Evolutionary conservation across 2,888 invertebrate genomes (phyloP).

Genomic region (Noctuana brunneofusca): DNA sequence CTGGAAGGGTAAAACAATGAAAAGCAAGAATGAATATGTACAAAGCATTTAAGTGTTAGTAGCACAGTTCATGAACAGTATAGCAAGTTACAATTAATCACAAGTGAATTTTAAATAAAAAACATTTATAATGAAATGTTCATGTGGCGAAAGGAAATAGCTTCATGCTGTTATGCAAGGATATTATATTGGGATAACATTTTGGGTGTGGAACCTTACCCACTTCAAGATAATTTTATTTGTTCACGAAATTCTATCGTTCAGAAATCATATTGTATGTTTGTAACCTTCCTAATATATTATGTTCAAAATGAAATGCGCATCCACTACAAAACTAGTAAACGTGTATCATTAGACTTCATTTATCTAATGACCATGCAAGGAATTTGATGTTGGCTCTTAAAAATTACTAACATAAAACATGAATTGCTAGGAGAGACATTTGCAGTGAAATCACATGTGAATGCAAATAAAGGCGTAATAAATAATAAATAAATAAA

Average conservation of each 20-base stretch:
- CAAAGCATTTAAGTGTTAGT: conserved; percentile 58
- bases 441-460: conserved; percentile 83
- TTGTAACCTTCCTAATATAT: conserved; percentile 2
- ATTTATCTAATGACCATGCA: conserved; percentile 58
- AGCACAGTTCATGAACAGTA: conserved; percentile 39
- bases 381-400: conserved; percentile 27
- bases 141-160: conserved; percentile 20
- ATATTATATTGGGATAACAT: conserved; percentile 1
- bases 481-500: conserved; percentile 79
- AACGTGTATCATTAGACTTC: conserved; percentile 53
- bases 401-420: conserved; percentile 46
- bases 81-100: conserved; percentile 6
- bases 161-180: conserved; percentile 16
- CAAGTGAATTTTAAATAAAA: background rate
- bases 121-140: background rate
- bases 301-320: conserved; percentile 72
- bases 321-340: conserved; percentile 55
- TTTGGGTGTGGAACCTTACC: background rate
- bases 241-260: conserved; percentile 3
- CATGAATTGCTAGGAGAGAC: conserved; percentile 76
- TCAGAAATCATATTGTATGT: conserved; percentile 6
- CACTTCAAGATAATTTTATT: background rate
- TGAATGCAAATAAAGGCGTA: conserved; percentile 78
- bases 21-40: conserved; percentile 63
- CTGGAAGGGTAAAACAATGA: conserved; percentile 76